Percentiles rank a stretch among this genome's conserved stretches.
Evolutionary conservation across 2,113 vertebrate genomes (phyloP).

Genomic region (Barnardius zonarius): DNA sequence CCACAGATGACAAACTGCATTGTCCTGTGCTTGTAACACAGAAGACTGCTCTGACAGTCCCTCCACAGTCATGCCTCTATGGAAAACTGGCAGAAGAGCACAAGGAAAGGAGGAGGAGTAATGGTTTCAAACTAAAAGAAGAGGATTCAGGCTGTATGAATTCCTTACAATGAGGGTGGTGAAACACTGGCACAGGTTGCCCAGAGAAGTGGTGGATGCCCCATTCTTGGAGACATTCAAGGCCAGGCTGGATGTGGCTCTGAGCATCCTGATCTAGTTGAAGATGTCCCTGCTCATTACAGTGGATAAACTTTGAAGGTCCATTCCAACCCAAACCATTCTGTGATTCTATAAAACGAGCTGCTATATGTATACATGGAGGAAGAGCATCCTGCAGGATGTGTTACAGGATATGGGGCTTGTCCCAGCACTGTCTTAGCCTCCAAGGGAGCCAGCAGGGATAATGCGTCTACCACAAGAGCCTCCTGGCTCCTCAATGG

Average conservation of each 20-base stretch:
- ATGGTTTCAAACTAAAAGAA: background rate
- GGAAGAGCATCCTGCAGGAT: background rate
- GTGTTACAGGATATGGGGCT: background rate
- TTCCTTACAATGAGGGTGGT: background rate
- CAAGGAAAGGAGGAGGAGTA: background rate
- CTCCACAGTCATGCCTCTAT: background rate
- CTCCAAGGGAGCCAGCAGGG: background rate
- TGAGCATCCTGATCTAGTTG: background rate
- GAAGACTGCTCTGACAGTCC: background rate
- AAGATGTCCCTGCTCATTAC: background rate
- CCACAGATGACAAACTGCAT: background rate
- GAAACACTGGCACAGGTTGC: background rate
- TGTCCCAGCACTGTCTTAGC: background rate
- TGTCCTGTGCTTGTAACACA: background rate
- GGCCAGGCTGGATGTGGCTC: background rate
- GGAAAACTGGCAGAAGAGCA: background rate
- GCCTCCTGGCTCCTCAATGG: background rate
- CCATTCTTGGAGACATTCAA: background rate
- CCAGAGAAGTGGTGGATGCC: background rate
- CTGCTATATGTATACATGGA: background rate
- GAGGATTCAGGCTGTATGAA: background rate
- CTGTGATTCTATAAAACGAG: background rate
- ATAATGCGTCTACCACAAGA: background rate
- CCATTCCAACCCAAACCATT: background rate
- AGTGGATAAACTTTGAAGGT: background rate